phyloP scores from a whole-genome alignment of 2,113 vertebrate species.

The Mus pahari region DNA sequence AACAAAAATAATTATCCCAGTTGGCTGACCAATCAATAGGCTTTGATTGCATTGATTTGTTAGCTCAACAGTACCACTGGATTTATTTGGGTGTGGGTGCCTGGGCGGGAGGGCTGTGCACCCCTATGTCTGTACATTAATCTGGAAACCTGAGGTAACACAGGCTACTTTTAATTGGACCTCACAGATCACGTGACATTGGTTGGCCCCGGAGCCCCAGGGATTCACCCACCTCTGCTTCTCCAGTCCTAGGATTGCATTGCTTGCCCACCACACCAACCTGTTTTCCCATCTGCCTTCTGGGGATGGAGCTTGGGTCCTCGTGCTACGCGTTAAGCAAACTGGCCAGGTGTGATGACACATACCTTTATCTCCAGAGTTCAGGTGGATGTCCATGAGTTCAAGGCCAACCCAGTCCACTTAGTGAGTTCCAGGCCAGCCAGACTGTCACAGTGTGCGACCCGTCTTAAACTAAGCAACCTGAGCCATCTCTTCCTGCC shows the following conservation, averaged over 20 bases:
- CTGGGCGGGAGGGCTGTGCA: not conserved
- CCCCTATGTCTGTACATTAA: not conserved
- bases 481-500: not conserved
- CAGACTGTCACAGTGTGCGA: not conserved
- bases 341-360: too few species aligned
- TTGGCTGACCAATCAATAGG: slow-evolving; percentile 46
- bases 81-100: not conserved
- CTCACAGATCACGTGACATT: too few species aligned
- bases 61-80: not conserved
- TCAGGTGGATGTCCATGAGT: not conserved
- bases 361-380: not conserved
- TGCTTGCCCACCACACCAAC: too few species aligned
- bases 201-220: not conserved
- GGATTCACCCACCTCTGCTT: not conserved
- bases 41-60: not conserved
- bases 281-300: not conserved
- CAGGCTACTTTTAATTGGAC: not conserved
- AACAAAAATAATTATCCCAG: slow-evolving; percentile 55
- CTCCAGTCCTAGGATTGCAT: not conserved
- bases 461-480: not conserved
- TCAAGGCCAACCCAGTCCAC: not conserved
- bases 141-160: not conserved
- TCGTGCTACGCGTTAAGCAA: not conserved
- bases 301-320: not conserved
- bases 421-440: not conserved